phyloP scores from a whole-genome alignment of 2,888 invertebrate species.

The Drosophila ustulata region DNA sequence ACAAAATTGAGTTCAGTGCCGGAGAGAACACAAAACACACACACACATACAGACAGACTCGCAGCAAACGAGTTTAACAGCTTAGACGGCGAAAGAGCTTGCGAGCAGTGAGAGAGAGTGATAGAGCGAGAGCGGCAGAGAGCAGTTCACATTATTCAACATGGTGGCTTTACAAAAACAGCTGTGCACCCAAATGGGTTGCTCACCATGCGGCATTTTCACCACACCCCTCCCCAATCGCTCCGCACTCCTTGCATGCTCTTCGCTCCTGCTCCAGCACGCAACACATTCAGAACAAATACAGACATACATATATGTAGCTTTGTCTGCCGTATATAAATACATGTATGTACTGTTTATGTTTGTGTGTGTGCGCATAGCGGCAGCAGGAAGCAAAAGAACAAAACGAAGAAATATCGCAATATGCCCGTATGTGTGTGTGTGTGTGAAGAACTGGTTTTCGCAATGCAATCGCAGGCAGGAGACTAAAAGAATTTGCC shows the following conservation, averaged over 20 bases:
- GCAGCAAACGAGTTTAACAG: constrained; percentile 50
- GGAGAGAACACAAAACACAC: constrained; percentile 28
- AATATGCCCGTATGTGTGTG: constrained; percentile 10
- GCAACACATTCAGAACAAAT: constrained; percentile 17
- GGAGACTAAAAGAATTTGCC: constrained; percentile 20
- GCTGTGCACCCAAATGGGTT: constrained; percentile 46
- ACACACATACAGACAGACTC: constrained; percentile 9
- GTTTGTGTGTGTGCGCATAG: constrained; percentile 10
- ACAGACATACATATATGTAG: constrained; percentile 15
- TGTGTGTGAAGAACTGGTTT: constrained; percentile 39
- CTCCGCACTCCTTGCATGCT: neutral
- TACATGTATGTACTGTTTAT: neutral
- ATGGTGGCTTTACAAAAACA: constrained; percentile 48
- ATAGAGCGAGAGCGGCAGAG: constrained; percentile 7
- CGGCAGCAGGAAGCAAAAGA: constrained; percentile 52
- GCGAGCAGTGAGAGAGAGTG: neutral
- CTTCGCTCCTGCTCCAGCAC: constrained; percentile 22
- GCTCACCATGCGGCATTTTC: constrained; percentile 28
- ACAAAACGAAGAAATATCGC: constrained; percentile 48
- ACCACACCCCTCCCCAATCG: constrained; percentile 29
- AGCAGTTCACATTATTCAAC: constrained; percentile 32
- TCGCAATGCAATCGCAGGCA: constrained; percentile 52
- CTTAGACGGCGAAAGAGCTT: constrained; percentile 4
- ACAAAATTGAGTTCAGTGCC: constrained; percentile 73
- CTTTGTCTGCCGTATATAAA: constrained; percentile 43